A percentile compares a stretch with the other conserved stretches of the same genome.
Evolutionary conservation across 2,888 invertebrate species (phyloP).

Genomic region (Tenthredo scrophulariae): DNA sequence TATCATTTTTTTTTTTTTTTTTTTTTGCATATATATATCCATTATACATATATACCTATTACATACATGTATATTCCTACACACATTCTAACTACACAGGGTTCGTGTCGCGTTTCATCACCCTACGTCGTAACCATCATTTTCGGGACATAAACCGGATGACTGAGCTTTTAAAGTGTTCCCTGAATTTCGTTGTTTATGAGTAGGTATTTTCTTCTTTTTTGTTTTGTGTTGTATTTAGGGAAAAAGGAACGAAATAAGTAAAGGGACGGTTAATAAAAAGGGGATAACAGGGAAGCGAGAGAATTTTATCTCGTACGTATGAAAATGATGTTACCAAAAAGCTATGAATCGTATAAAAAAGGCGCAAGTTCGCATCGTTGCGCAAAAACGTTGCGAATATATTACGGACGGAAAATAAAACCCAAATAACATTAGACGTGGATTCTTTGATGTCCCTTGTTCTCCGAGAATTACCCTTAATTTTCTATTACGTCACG

Average conservation of each 20-base stretch:
- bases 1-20: conserved; percentile 23
- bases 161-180: conserved; percentile 20
- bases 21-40: background rate
- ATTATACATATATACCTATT: background rate
- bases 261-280: conserved; percentile 23
- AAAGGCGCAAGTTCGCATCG: background rate
- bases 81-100: background rate
- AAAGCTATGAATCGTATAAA: conserved; percentile 15
- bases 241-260: background rate
- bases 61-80: background rate
- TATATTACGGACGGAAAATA: conserved; percentile 4
- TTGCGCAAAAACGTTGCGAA: background rate
- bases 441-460: conserved; percentile 27
- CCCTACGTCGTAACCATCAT: conserved; percentile 7
- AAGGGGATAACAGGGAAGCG: conserved; percentile 4
- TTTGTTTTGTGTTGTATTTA: background rate
- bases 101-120: conserved; percentile 28
- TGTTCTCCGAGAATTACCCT: conserved; percentile 14
- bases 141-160: conserved; percentile 19
- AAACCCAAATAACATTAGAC: background rate
- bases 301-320: background rate
- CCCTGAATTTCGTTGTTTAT: conserved; percentile 16
- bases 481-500: conserved; percentile 26
- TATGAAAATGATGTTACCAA: conserved; percentile 17
- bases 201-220: background rate